Conservation (phyloP, 1,140 invertebrate genomes). For the Eubasilissa regina region DNA sequence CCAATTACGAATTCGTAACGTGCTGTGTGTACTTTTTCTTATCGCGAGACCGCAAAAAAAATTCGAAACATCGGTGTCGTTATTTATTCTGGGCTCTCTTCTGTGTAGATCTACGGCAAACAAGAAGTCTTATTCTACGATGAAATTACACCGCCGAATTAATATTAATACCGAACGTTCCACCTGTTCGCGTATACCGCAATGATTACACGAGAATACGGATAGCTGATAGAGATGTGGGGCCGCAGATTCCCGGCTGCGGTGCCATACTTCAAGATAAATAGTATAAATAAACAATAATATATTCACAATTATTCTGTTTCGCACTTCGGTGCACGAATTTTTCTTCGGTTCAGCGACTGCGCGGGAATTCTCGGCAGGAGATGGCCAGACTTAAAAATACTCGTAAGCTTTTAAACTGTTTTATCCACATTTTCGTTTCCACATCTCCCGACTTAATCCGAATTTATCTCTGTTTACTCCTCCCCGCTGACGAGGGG, state of each 20-base stretch:
- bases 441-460: conserved; percentile 50
- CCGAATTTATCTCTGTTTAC: conserved; percentile 56
- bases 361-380: conserved; percentile 31
- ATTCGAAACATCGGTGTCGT: conserved; percentile 27
- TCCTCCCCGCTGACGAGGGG: conserved; percentile 46
- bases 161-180: no score
- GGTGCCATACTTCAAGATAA: not conserved
- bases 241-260: conserved; percentile 10
- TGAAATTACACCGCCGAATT: not conserved
- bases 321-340: not conserved
- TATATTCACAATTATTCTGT: conserved; percentile 4
- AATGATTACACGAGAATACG: conserved; percentile 28
- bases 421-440: conserved; percentile 56
- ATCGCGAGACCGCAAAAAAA: conserved; percentile 38
- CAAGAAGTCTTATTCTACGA: conserved; percentile 6
- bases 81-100: conserved; percentile 9
- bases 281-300: no score
- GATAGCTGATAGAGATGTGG: not conserved
- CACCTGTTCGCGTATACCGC: not conserved
- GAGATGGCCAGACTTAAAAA: conserved; percentile 46
- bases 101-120: conserved; percentile 12
- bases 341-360: conserved; percentile 45
- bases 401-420: conserved; percentile 48
- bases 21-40: conserved; percentile 5
- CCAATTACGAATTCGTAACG: not conserved